Conservation (phyloP, 2,888 invertebrate species). For the Cryptophagus acutangulus region DNA sequence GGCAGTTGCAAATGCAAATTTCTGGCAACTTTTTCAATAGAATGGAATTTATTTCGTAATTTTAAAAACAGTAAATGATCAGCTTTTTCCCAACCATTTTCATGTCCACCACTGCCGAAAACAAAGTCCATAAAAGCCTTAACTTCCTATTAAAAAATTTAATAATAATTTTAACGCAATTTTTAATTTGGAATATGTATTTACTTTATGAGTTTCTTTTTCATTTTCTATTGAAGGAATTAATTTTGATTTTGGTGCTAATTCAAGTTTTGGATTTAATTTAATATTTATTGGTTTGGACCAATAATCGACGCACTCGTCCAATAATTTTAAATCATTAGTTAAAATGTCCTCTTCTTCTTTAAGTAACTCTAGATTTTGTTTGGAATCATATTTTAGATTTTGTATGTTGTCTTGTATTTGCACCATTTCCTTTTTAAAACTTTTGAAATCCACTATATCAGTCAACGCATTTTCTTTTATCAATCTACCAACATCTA, state of each 20-base stretch:
- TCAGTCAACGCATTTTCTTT: no score
- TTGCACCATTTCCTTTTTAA: conserved; percentile 36
- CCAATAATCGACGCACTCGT: conserved; percentile 36
- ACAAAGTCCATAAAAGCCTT: conserved; percentile 55
- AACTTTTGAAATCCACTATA: conserved; percentile 34
- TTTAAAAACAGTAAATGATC: conserved; percentile 54
- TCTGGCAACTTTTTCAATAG: conserved; percentile 29
- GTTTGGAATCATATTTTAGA: conserved; percentile 27
- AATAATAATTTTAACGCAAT: neutral
- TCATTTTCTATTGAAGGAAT: conserved; percentile 16
- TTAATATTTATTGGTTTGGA: conserved; percentile 29
- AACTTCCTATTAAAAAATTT: conserved; percentile 47
- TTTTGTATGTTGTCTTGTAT: conserved; percentile 37
- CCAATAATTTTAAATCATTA: conserved; percentile 34
- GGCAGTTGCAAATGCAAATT: conserved; percentile 37
- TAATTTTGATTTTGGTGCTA: neutral
- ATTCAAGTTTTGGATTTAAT: conserved; percentile 3
- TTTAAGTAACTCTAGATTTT: conserved; percentile 27
- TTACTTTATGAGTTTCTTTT: conserved; percentile 26
- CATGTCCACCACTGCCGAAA: conserved; percentile 49
- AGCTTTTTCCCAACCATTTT: conserved; percentile 56
- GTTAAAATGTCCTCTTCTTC: conserved; percentile 30
- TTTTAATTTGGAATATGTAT: conserved; percentile 1
- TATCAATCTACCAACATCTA: no score
- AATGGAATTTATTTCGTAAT: conserved; percentile 36